These are phyloP conservation scores for Bombus superbus DNA, from an alignment of 1,140 invertebrate species.

Conservation along the genomic window DNA sequence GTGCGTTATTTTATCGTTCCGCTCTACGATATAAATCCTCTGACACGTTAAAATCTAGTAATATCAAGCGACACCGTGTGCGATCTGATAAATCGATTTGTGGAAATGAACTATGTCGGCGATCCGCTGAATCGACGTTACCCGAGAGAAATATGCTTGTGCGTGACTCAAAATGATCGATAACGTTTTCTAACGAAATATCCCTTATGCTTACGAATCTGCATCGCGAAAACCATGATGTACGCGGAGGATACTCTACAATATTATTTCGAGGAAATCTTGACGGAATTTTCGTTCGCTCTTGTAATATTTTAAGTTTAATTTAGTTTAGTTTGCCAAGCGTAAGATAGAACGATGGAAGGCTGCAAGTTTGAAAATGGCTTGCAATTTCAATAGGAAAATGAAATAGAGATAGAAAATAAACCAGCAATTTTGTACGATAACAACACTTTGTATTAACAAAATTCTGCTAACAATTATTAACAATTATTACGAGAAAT, in stretches of 20 bases:
- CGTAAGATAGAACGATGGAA: no score
- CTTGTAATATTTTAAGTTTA: no score
- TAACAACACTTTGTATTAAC: no score
- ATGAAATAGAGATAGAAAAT: neutral
- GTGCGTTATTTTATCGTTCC: neutral
- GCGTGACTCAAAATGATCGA: neutral
- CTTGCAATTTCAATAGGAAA: neutral
- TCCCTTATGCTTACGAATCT: no score
- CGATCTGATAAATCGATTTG: constrained; percentile 20
- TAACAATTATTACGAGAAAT: no score
- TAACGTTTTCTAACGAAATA: neutral
- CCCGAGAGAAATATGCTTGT: neutral
- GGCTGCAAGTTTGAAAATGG: neutral
- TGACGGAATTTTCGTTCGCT: neutral
- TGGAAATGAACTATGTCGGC: neutral
- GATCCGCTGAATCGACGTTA: neutral
- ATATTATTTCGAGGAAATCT: neutral
- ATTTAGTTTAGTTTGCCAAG: no score
- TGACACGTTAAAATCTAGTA: neutral
- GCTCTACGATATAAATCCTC: neutral
- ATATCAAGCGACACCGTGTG: neutral
- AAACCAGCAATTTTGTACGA: neutral
- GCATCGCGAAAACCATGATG: neutral
- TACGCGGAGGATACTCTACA: neutral
- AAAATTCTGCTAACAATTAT: no score